These are phyloP conservation scores for human (Homo sapiens) DNA, from an alignment of 2,113 vertebrate species.

Conservation along the genomic window DNA sequence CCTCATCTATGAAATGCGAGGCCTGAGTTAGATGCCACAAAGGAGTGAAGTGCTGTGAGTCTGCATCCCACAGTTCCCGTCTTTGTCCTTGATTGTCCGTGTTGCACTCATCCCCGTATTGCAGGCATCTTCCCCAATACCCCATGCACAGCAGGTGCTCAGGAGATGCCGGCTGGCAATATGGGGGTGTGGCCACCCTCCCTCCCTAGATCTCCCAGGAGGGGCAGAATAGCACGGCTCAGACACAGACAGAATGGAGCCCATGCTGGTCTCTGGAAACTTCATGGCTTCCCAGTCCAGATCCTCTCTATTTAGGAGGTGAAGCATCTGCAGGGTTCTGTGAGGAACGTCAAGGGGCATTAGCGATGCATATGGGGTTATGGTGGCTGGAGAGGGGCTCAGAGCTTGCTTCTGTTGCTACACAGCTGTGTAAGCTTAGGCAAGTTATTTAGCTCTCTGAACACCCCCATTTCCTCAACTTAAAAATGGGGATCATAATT, in stretches of 20 bases:
- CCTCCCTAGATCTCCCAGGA: background rate
- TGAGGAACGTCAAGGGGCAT: background rate
- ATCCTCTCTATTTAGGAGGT: background rate
- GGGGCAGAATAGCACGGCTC: background rate
- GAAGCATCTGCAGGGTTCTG: no score
- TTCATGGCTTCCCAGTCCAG: background rate
- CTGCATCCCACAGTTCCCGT: accelerated
- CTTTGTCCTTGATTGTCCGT: background rate
- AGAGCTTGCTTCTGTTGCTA: background rate
- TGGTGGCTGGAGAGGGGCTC: background rate
- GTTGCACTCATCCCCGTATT: no score
- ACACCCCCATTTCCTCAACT: background rate
- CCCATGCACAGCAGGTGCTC: background rate
- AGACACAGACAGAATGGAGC: background rate
- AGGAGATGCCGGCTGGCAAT: background rate
- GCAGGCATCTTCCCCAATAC: accelerated
- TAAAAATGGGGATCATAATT: background rate
- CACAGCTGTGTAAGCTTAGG: background rate
- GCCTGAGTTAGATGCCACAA: background rate
- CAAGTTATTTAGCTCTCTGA: background rate
- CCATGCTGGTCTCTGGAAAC: background rate
- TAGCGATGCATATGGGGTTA: no score
- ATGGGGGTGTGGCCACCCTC: background rate
- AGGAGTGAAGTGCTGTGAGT: background rate
- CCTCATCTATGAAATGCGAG: background rate